Percentiles rank a stretch among this genome's conserved stretches.
Evolutionary conservation across 2,113 vertebrate species (phyloP).

Genomic region (Amblyopsis rosae): DNA sequence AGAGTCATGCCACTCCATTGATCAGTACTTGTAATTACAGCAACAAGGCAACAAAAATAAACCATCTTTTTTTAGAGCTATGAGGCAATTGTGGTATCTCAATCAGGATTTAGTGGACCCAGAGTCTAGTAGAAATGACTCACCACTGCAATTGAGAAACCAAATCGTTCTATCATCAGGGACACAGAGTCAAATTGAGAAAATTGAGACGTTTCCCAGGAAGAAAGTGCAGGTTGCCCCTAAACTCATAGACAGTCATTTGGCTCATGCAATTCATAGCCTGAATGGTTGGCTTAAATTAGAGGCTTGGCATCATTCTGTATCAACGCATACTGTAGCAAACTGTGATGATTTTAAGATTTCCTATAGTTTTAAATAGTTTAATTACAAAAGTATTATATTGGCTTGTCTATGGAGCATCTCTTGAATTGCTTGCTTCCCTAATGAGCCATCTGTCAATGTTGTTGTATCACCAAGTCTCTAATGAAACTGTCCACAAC

Average conservation of each 20-base stretch:
- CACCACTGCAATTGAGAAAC: conserved; percentile 68
- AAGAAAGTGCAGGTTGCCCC: conserved; percentile 42
- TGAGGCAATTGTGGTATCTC: conserved; percentile 64
- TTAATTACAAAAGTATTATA: no score
- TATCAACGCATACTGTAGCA: no score
- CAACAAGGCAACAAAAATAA: conserved; percentile 55
- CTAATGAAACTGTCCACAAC: neutral
- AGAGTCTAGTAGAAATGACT: conserved; percentile 58
- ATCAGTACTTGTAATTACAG: conserved; percentile 65
- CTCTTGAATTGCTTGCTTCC: conserved; percentile 18
- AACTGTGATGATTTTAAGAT: no score
- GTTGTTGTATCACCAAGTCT: conserved; percentile 22
- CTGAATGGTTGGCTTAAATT: neutral
- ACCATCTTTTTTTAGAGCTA: conserved; percentile 61
- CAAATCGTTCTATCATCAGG: conserved; percentile 43
- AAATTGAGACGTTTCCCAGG: conserved; percentile 21
- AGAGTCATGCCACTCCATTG: conserved; percentile 50
- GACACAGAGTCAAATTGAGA: conserved; percentile 27
- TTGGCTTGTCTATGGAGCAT: neutral
- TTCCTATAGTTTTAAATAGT: no score
- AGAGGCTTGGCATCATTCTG: no score
- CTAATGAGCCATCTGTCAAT: conserved; percentile 39
- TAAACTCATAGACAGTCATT: conserved; percentile 16
- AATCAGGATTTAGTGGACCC: conserved; percentile 44
- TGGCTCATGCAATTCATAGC: neutral